Evolutionary conservation across 37 sponge, comb jelly and placozoan genomes (phyloP).

Genomic region (Lycopodina hypogea): DNA sequence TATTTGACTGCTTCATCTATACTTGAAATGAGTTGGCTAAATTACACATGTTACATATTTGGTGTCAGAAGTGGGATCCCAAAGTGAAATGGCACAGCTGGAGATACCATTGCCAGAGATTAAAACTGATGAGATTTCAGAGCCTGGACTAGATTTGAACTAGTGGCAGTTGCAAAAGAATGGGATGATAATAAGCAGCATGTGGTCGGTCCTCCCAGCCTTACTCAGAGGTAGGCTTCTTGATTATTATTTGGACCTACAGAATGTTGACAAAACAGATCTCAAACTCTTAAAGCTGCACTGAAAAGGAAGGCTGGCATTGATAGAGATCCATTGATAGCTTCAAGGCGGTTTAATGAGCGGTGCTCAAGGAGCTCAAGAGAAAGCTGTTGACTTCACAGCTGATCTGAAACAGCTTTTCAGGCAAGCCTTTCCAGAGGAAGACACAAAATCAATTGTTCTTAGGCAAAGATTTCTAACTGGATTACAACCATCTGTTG

Average conservation of each 20-base stretch:
- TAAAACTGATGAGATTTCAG: neutral
- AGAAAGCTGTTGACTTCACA: constrained; percentile 16
- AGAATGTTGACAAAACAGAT: constrained; percentile 2
- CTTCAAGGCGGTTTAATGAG: constrained; percentile 6
- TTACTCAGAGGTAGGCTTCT: constrained; percentile 28
- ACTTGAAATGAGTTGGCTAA: too few relatives aligned
- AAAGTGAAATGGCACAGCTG: too few relatives aligned
- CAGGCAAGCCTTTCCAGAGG: constrained; percentile 27
- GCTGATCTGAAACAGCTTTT: constrained; percentile 22
- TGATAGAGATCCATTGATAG: constrained; percentile 19
- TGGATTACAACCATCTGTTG: constrained; percentile 13
- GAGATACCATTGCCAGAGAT: too few relatives aligned
- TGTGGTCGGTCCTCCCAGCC: constrained; percentile 3
- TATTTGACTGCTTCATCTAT: too few relatives aligned
- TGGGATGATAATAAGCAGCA: constrained; percentile 6
- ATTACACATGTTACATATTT: too few relatives aligned
- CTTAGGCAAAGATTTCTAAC: constrained; percentile 36
- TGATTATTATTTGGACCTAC: constrained; percentile 10
- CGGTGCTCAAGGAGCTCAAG: constrained; percentile 10
- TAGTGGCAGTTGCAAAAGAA: constrained; percentile 2
- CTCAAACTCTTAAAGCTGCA: constrained; percentile 10
- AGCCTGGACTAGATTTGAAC: constrained; percentile 1
- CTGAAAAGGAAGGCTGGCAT: constrained; percentile 1
- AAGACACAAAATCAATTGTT: constrained; percentile 14
- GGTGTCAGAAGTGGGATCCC: too few relatives aligned